Percentiles rank a stretch among this genome's conserved stretches.
Conservation (phyloP, 1,140 invertebrate species). For the Belonocnema kinseyi region DNA sequence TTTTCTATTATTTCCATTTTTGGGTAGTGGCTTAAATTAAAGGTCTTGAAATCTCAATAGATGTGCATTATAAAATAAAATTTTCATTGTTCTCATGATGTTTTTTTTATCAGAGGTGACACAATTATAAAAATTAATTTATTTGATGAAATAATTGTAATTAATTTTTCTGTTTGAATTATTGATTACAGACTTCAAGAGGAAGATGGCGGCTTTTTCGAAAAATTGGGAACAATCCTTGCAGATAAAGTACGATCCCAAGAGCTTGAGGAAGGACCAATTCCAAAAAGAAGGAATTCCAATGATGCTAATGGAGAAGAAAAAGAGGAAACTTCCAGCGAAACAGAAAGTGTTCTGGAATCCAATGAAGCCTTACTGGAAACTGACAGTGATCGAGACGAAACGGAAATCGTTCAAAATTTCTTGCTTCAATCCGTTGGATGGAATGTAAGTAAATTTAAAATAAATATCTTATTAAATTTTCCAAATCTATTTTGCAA, state of each 20-base stretch:
- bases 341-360: constrained; percentile 65
- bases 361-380: constrained; percentile 64
- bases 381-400: constrained; percentile 77
- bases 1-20: no score
- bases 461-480: background rate
- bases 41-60: no score
- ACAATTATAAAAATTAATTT: no score
- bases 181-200: constrained; percentile 82
- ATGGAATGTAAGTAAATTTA: constrained; percentile 81
- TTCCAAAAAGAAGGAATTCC: constrained; percentile 50
- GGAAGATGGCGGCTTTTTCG: constrained; percentile 87
- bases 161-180: background rate
- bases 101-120: no score
- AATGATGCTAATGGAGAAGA: constrained; percentile 62
- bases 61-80: no score
- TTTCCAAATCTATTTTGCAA: no score
- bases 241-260: constrained; percentile 77
- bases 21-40: no score
- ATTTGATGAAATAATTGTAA: no score
- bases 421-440: constrained; percentile 79
- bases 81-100: no score
- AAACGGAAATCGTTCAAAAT: constrained; percentile 72
- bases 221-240: constrained; percentile 84
- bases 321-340: constrained; percentile 61
- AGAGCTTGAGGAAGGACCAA: constrained; percentile 60